Conservation (phyloP, 1,140 invertebrate species). For the Sitobion miscanthi region DNA sequence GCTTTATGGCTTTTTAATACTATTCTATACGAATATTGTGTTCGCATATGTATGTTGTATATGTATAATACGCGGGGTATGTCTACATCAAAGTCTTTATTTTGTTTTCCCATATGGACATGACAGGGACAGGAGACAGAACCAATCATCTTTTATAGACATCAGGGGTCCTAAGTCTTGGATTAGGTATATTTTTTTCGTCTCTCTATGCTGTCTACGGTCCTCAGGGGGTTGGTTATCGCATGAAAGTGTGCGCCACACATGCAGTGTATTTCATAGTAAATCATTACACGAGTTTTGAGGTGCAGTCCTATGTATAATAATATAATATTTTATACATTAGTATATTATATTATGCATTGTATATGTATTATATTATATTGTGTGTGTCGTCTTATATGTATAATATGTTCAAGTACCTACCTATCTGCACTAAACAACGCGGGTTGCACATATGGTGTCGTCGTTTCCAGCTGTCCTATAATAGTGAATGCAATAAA, state of each 20-base stretch:
- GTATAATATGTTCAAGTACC: not conserved
- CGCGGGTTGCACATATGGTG: not conserved
- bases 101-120: not conserved
- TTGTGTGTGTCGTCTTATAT: not conserved
- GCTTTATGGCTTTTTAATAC: not conserved
- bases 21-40: not conserved
- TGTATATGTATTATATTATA: too few species aligned
- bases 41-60: not conserved
- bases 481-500: not conserved
- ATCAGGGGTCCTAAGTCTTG: not conserved
- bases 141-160: constrained; percentile 1
- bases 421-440: not conserved
- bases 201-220: not conserved
- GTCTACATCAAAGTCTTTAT: not conserved
- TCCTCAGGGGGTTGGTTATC: not conserved
- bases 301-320: not conserved
- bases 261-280: not conserved
- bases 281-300: not conserved
- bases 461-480: not conserved
- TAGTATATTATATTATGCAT: not conserved
- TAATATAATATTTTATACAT: not conserved
- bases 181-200: not conserved
- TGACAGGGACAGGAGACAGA: not conserved
- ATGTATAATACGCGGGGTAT: not conserved
- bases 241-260: not conserved